Evolutionary conservation across 2,888 invertebrate genomes (phyloP).

Genomic region (Phaonia tiefii): DNA sequence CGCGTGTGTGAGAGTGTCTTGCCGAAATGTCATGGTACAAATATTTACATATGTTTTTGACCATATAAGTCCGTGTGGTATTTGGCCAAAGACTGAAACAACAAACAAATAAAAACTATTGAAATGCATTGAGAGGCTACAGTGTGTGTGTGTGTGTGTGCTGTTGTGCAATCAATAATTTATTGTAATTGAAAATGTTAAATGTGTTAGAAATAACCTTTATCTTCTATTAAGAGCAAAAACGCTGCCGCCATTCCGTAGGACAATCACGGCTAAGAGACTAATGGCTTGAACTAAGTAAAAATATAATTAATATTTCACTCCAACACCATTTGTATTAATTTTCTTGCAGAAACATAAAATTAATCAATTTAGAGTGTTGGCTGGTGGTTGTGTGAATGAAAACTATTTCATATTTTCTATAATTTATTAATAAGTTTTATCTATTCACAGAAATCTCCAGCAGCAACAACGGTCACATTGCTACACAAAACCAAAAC

Average conservation of each 20-base stretch:
- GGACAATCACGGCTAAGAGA: neutral
- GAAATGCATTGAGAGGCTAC: constrained; percentile 18
- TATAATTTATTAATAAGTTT: constrained; percentile 4
- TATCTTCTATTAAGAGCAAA: neutral
- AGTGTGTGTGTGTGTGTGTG: too few relatives aligned
- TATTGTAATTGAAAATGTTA: constrained; percentile 47
- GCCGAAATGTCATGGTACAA: constrained; percentile 63
- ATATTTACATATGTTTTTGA: constrained; percentile 62
- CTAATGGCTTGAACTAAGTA: neutral
- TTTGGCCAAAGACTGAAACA: constrained; percentile 24
- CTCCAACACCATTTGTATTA: constrained; percentile 41
- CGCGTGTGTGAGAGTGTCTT: neutral
- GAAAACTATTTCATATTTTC: constrained; percentile 42
- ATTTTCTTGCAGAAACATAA: constrained; percentile 45
- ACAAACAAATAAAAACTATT: neutral
- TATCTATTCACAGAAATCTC: neutral
- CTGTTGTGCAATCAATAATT: constrained; percentile 22
- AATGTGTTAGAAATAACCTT: constrained; percentile 30
- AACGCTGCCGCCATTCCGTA: neutral
- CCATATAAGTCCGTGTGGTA: constrained; percentile 53
- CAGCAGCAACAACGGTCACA: neutral
- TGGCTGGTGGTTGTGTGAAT: constrained; percentile 20
- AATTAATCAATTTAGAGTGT: constrained; percentile 47
- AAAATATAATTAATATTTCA: constrained; percentile 39
- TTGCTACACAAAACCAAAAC: constrained; percentile 17